phyloP scores from a whole-genome alignment of 1,140 invertebrate species.

The Aradophagus sp. region DNA sequence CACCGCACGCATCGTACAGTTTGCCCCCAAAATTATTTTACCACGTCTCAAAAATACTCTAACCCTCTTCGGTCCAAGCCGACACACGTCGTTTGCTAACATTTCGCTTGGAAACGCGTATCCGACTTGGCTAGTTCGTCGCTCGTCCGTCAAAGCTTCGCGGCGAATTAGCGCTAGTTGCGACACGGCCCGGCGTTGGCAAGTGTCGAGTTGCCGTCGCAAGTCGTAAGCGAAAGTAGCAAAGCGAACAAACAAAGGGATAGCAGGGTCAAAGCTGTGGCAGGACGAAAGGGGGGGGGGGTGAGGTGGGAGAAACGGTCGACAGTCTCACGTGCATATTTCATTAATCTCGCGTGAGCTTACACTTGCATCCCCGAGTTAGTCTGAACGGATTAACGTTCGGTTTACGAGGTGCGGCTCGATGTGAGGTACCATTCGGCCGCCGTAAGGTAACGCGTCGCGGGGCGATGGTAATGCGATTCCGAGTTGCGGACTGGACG shows the following conservation, averaged over 20 bases:
- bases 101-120: too few relatives aligned
- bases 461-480: conserved; percentile 69
- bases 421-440: conserved; percentile 68
- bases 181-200: conserved; percentile 2
- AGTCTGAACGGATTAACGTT: conserved; percentile 73
- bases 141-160: too few relatives aligned
- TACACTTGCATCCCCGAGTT: conserved; percentile 67
- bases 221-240: not conserved
- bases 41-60: too few relatives aligned
- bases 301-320: conserved; percentile 41
- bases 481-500: conserved; percentile 66
- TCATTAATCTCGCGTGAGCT: conserved; percentile 57
- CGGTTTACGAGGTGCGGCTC: conserved; percentile 55
- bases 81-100: too few relatives aligned
- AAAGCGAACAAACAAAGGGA: conserved; percentile 11
- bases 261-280: not conserved
- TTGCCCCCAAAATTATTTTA: too few relatives aligned
- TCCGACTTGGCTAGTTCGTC: too few relatives aligned
- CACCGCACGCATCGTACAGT: too few relatives aligned
- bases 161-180: too few relatives aligned
- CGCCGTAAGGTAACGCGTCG: conserved; percentile 62
- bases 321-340: conserved; percentile 51
- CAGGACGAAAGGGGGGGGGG: conserved; percentile 4
- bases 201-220: conserved; percentile 12
- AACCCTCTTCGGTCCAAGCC: too few relatives aligned